Evolutionary conservation across 2,888 invertebrate species (phyloP), one percentile per base, ranked within the genome.

Genomic region (Thymelicus sylvestris): DNA sequence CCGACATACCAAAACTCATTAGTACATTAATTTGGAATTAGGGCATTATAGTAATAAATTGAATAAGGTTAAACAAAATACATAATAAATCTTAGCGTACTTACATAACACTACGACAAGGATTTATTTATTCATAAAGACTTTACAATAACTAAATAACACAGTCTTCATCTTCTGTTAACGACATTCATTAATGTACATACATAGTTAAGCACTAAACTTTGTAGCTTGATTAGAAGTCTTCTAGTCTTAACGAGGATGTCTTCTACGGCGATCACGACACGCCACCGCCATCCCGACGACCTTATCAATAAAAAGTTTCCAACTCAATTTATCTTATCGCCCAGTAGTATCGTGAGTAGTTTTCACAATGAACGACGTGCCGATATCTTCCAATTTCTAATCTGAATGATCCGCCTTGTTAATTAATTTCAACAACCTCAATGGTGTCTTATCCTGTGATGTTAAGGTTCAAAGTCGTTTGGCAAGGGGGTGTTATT

Each of bases 341-440:
- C 93, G 80, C 75, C 80, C 83, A 83, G 86, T 91, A 91, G 91
- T 92, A 93, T 92, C 92, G 84, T 86, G 89, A 91, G 87, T 88
- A 91, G 90, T 92, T 91, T 91, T 87, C 87, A 93, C 92, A 93
- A 92, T 92, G 91, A 90, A 91, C 90, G 92, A 92, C 91, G 92
- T 90, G 91, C 91, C 81, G 92, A 93, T 93, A 93, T 92, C 93
- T 89, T 85, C 87, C 87, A 89, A 91, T 91, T 92, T 92, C 91
- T 92, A 92, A 93, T 93, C 92, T 86, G 85, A 91, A 90, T 91
- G 88, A 91, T 91, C 86, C 92, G 89, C 90, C 91, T 91, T 87
- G 90, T 93, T 91, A 92, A 93, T 90, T 90, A 87, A 75, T 74
- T 75, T 67, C 57, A 71, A 65, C 77, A 77, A 72, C 59, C 69